Percentiles rank a stretch among this genome's conserved stretches.
These are phyloP conservation scores for Doryteuthis pealeii DNA, from an alignment of 1,140 invertebrate species.

Conservation along the genomic window DNA sequence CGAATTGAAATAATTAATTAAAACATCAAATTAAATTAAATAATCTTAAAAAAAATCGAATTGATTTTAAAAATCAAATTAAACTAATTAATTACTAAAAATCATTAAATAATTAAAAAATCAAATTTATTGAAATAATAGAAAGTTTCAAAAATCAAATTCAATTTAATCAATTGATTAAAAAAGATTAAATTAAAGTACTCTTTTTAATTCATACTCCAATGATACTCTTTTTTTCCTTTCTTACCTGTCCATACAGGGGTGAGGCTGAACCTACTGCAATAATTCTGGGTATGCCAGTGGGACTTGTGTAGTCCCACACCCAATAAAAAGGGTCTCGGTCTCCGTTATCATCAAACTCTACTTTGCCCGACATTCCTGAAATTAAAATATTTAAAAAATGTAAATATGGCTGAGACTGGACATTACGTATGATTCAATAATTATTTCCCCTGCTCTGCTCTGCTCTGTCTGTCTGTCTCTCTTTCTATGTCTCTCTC, in stretches of 20 bases:
- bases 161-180: not conserved
- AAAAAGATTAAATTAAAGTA: not conserved
- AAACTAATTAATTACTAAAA: no score
- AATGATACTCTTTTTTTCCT: no score
- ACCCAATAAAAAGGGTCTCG: constrained; percentile 43
- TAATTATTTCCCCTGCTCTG: not conserved
- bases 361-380: constrained; percentile 41
- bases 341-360: constrained; percentile 39
- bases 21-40: no score
- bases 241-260: constrained; percentile 6
- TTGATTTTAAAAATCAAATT: no score
- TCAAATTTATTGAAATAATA: no score
- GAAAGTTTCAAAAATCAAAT: no score
- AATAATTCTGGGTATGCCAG: constrained; percentile 10
- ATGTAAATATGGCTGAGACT: constrained; percentile 44
- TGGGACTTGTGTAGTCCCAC: constrained; percentile 24
- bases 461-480: no score
- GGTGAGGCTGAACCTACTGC: constrained; percentile 8
- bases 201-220: no score
- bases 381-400: not conserved
- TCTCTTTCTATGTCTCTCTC: no score
- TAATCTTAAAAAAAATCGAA: no score
- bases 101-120: no score
- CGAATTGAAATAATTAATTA: no score
- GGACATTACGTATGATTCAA: not conserved